Evolutionary conservation across 2,797 vertebrate species (phyloP).

Genomic region (Ptychadena robeensis): DNA sequence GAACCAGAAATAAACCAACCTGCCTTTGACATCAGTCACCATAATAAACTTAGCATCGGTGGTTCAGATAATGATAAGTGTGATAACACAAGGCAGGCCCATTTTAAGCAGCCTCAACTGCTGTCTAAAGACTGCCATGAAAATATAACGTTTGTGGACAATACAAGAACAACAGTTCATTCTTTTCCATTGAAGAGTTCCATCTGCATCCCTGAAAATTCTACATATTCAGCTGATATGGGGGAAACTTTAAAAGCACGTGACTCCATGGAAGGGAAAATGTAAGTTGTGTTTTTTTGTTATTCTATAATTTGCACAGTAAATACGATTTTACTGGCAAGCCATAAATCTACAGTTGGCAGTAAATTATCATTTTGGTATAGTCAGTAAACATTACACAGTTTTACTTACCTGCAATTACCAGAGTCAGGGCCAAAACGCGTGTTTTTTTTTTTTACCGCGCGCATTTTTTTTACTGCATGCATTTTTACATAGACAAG

Average conservation of each 20-base stretch:
- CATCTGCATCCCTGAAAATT: constrained; percentile 24
- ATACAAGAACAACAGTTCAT: constrained; percentile 54
- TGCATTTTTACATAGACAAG: too few species aligned
- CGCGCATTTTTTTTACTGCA: too few species aligned
- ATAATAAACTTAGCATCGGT: constrained; percentile 64
- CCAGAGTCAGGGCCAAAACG: too few species aligned
- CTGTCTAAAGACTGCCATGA: constrained; percentile 64
- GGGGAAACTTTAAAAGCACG: constrained; percentile 29
- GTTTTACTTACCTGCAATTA: too few species aligned
- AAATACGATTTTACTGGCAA: too few species aligned
- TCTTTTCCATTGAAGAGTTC: constrained; percentile 53
- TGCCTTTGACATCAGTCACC: constrained; percentile 57
- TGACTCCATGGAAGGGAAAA: constrained; percentile 64
- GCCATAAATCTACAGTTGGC: too few species aligned
- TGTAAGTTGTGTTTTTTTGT: constrained; percentile 75
- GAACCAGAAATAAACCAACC: constrained; percentile 64
- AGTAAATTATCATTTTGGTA: too few species aligned
- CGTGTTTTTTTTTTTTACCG: too few species aligned
- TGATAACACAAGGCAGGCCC: constrained; percentile 64
- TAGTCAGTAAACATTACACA: too few species aligned
- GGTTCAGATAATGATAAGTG: constrained; percentile 65
- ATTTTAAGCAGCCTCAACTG: constrained; percentile 58
- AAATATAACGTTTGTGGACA: constrained; percentile 60
- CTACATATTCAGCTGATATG: constrained; percentile 18
- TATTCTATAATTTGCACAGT: neutral